A percentile compares a stretch with the other conserved stretches of the same genome.
Conservation (phyloP, 2,888 invertebrate species). For the Andrena bicolor region DNA sequence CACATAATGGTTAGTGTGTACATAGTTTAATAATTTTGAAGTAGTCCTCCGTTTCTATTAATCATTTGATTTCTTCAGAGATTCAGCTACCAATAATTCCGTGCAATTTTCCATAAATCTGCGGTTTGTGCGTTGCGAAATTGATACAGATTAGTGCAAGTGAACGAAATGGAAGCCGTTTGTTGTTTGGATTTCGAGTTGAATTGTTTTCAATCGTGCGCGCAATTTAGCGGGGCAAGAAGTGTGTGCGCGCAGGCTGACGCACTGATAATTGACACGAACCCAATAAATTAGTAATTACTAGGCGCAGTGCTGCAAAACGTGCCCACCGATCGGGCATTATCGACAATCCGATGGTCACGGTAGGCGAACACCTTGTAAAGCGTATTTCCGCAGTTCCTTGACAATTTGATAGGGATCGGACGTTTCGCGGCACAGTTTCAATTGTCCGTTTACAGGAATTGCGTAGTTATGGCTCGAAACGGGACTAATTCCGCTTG, state of each 20-base stretch:
- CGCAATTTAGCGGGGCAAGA: constrained; percentile 22
- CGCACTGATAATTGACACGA: constrained; percentile 71
- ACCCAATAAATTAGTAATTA: constrained; percentile 72
- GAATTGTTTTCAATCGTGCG: constrained; percentile 35
- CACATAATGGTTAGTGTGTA: no score
- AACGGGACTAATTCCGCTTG: background rate
- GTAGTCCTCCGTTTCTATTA: background rate
- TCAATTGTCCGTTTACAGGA: constrained; percentile 39
- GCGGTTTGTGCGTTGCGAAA: no score
- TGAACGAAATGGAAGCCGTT: background rate
- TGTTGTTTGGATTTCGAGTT: background rate
- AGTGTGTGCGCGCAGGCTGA: background rate
- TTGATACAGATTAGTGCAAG: background rate
- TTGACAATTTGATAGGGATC: constrained; percentile 48
- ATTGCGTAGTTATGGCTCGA: background rate
- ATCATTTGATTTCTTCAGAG: background rate
- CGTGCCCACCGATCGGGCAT: constrained; percentile 60
- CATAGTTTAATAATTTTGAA: no score
- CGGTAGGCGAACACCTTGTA: constrained; percentile 80
- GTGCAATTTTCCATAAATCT: background rate
- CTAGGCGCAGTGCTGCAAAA: constrained; percentile 58
- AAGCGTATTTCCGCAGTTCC: constrained; percentile 55
- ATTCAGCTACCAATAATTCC: background rate
- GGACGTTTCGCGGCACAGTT: constrained; percentile 11
- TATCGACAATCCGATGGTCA: constrained; percentile 64